These are phyloP conservation scores for Trachurus trachurus DNA, from an alignment of 2,797 vertebrate species.

Conservation along the genomic window DNA sequence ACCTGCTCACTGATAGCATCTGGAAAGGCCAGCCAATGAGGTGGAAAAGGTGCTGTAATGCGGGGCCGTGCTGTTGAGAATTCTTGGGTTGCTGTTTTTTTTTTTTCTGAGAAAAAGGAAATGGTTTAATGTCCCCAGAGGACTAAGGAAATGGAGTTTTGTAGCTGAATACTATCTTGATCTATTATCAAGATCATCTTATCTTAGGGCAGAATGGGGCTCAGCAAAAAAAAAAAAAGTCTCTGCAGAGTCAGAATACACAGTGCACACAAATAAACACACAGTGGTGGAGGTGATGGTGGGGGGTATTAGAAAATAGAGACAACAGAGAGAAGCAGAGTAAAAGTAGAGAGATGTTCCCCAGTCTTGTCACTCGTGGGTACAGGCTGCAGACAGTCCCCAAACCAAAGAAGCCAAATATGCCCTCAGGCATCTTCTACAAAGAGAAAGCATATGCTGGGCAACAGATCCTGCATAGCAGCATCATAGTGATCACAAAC, in stretches of 20 bases:
- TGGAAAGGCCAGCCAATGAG: conserved; percentile 65
- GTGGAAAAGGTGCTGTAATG: conserved; percentile 67
- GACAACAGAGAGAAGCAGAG: background rate
- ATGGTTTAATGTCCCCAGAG: conserved; percentile 55
- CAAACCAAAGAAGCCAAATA: conserved; percentile 25
- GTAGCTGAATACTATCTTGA: conserved; percentile 57
- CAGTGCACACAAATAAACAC: conserved; percentile 33
- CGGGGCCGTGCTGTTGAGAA: conserved; percentile 29
- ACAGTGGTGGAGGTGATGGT: background rate
- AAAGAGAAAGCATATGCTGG: conserved; percentile 20
- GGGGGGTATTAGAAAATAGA: conserved; percentile 5
- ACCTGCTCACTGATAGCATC: conserved; percentile 76
- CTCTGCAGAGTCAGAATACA: conserved; percentile 44
- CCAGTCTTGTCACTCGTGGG: conserved; percentile 24
- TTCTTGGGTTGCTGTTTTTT: conserved; percentile 18
- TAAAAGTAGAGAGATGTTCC: conserved; percentile 20
- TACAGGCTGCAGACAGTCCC: conserved; percentile 33
- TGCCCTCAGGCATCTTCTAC: conserved; percentile 24
- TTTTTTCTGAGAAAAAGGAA: conserved; percentile 39
- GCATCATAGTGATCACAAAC: conserved; percentile 32
- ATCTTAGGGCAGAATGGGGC: conserved; percentile 47
- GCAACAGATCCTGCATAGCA: conserved; percentile 36
- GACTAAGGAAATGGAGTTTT: conserved; percentile 58
- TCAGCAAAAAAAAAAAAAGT: conserved; percentile 38
- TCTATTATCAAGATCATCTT: conserved; percentile 66